A percentile compares a stretch with the other conserved stretches of the same genome.
phyloP scores from a whole-genome alignment of 2,113 vertebrate genomes.

The Campylomormyrus tamandua region DNA sequence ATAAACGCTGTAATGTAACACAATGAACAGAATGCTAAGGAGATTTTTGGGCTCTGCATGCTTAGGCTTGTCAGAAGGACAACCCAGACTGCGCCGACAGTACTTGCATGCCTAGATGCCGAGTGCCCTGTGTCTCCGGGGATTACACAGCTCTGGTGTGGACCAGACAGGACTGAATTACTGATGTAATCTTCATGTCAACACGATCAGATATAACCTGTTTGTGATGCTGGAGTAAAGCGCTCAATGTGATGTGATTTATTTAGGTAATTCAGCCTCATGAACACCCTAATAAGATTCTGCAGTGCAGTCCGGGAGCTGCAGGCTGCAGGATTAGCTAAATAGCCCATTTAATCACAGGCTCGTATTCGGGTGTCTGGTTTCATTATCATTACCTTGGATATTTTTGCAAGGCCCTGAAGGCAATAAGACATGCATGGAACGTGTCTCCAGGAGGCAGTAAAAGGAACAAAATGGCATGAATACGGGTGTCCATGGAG shows the following conservation, averaged over 20 bases:
- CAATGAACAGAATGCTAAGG: neutral
- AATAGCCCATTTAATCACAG: conserved; percentile 31
- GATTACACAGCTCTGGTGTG: neutral
- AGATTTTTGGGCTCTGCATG: neutral
- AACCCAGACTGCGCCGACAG: too few species aligned
- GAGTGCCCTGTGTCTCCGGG: neutral
- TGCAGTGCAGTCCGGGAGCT: neutral
- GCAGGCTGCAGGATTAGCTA: conserved; percentile 26
- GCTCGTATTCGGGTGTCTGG: conserved; percentile 36
- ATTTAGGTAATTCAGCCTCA: conserved; percentile 33
- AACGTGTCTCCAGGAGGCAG: neutral
- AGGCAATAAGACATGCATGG: neutral
- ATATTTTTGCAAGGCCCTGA: neutral
- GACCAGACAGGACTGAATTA: conserved; percentile 10
- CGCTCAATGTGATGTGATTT: conserved; percentile 16
- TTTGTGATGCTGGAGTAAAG: neutral
- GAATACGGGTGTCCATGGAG: conserved; percentile 15
- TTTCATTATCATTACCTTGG: conserved; percentile 28
- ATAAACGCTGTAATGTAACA: neutral
- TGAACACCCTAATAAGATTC: conserved; percentile 31
- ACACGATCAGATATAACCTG: neutral
- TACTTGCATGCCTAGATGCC: neutral
- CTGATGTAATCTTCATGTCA: neutral
- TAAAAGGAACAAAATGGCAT: neutral
- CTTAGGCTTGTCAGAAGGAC: neutral